phyloP scores from a whole-genome alignment of 1,140 invertebrate species.

The Platyura marginata region DNA sequence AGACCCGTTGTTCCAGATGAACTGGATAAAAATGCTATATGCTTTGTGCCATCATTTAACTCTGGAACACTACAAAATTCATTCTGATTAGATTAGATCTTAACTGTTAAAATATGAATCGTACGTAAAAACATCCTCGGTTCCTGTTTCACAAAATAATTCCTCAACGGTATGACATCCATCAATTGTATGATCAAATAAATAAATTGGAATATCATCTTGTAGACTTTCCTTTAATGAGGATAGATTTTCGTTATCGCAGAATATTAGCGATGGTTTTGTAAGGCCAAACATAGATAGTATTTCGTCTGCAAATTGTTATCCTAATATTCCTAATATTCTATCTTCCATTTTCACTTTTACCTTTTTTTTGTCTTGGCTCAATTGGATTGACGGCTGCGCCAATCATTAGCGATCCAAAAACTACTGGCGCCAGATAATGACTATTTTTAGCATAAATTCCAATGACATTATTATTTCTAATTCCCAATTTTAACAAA shows the following conservation, averaged over 20 bases:
- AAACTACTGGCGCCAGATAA: constrained; percentile 5
- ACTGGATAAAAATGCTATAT: constrained; percentile 9
- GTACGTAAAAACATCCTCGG: background rate
- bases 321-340: too few relatives aligned
- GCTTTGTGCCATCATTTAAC: background rate
- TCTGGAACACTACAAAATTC: background rate
- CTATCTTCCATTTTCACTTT: too few relatives aligned
- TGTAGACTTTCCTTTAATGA: constrained; percentile 9
- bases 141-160: background rate
- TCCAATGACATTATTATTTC: background rate
- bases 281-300: constrained; percentile 14
- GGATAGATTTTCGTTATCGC: constrained; percentile 14
- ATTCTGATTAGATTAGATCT: background rate
- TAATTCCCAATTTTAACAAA: background rate
- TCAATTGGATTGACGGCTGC: constrained; percentile 15
- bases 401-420: constrained; percentile 16
- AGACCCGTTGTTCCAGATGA: constrained; percentile 56
- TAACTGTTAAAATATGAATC: background rate
- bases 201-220: background rate
- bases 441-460: background rate
- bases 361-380: background rate
- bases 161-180: background rate
- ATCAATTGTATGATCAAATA: background rate
- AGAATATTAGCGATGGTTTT: constrained; percentile 18
- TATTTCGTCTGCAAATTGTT: too few relatives aligned